Base-by-base conservation (phyloP, 2,113 vertebrate species). In the Chionomys nivalis region DNA sequence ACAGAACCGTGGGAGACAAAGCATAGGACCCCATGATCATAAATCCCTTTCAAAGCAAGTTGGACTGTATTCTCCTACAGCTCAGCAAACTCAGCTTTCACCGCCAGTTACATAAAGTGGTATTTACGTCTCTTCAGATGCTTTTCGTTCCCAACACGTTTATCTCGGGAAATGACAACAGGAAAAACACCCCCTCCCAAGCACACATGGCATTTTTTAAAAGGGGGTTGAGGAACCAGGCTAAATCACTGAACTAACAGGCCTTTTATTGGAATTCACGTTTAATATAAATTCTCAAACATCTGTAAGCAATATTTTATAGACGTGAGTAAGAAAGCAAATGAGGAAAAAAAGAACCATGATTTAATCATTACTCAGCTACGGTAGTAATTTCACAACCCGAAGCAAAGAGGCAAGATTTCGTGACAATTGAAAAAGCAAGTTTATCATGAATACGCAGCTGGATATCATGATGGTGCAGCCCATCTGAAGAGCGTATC, bases 261-360 rank as follows among this genome's bases (percentile, higher is more conserved):
- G 49, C 9, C 70, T 97, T 95, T 93, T 75, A 93, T 61, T 96
- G 83, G 93, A 96, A 93, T 94, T 97, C 70, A 75, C 63, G 94
- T 96, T 93, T 97, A 95, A 93, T 95, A 91, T 87, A 93, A 65
- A 72, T 90, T 89, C 81, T 93, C 93, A 93, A 93, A 96, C 89
- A 97, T 89, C 88, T 95, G 81, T 77, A 90, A 97, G 78, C 68
- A 95, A 91, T 91, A 88, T 92, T 97, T 94, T 91, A 93, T 93
- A 85, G 87, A 82, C 81, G 70, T 49, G 87, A 52, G 61, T 85
- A 89, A 96, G 86, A 90, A 96, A 87, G 70, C 95, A 92, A 96
- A 93, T 58, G 85, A 77, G 28, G 7, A 36, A 55, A 36, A 76
- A 13, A 10, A 28, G 66, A 79, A 42, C 12, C 26, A 87, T 6